Evolutionary conservation across 1,140 invertebrate genomes (phyloP).

Genomic region (Orchestia grillus): DNA sequence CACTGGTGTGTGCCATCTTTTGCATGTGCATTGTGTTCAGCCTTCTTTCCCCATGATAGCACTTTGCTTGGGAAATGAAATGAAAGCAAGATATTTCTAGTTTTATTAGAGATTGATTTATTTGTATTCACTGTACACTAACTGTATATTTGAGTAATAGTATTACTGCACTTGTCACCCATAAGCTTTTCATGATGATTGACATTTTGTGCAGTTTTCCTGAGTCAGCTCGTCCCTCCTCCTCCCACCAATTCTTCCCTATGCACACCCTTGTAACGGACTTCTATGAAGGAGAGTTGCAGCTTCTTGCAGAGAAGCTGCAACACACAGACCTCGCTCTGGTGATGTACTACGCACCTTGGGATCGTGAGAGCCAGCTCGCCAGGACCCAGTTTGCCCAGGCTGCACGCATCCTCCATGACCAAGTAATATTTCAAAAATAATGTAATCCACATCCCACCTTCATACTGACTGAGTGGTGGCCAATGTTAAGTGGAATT

Average conservation of each 20-base stretch:
- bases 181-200: not conserved
- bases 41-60: too few relatives aligned
- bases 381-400: constrained; percentile 71
- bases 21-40: too few relatives aligned
- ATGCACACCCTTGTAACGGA: constrained; percentile 68
- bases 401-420: constrained; percentile 71
- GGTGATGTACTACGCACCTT: constrained; percentile 74
- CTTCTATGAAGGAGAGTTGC: constrained; percentile 69
- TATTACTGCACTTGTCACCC: too few relatives aligned
- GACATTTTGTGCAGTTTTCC: constrained; percentile 4
- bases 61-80: too few relatives aligned
- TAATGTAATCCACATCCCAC: not conserved
- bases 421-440: constrained; percentile 69
- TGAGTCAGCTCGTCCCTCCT: not conserved
- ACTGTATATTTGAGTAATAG: too few relatives aligned
- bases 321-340: constrained; percentile 70
- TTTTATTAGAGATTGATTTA: too few relatives aligned
- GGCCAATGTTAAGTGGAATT: not conserved
- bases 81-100: too few relatives aligned
- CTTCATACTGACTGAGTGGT: not conserved
- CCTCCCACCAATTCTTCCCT: constrained; percentile 65
- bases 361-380: constrained; percentile 72
- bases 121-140: too few relatives aligned
- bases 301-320: constrained; percentile 65
- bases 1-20: too few relatives aligned